Conservation (phyloP, 2,797 vertebrate genomes). For the Pristis pectinata region DNA sequence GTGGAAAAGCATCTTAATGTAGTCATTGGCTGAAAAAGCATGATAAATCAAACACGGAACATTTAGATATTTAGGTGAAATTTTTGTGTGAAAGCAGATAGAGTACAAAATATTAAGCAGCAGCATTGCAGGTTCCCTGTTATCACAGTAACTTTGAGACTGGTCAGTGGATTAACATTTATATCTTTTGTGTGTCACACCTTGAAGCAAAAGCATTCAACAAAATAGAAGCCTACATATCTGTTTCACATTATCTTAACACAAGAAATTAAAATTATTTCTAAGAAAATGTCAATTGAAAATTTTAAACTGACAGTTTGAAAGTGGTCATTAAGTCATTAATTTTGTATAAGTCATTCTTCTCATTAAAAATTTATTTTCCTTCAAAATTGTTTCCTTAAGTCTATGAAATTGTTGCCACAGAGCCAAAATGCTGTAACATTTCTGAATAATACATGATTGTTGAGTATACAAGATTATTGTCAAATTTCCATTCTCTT, state of each 20-base stretch:
- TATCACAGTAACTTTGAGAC: background rate
- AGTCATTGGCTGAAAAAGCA: conserved; percentile 1
- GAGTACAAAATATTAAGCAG: background rate
- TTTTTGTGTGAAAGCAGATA: background rate
- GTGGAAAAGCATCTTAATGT: background rate
- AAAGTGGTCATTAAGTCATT: background rate
- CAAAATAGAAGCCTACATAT: background rate
- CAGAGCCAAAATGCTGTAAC: background rate
- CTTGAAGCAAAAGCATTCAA: background rate
- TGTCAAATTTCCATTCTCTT: background rate
- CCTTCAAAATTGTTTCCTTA: background rate
- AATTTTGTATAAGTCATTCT: background rate
- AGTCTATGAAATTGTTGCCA: background rate
- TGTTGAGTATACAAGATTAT: background rate
- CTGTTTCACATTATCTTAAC: background rate
- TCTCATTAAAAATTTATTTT: conserved; percentile 7
- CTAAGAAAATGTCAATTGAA: background rate
- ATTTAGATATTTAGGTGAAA: background rate
- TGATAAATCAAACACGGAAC: background rate
- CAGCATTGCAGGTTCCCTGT: background rate
- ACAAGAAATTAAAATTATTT: background rate
- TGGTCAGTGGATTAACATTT: background rate
- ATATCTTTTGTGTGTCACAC: background rate
- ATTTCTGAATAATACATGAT: background rate
- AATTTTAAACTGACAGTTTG: background rate